Conservation (phyloP, 2,888 invertebrate genomes). For the Amphiduros pacificus region DNA sequence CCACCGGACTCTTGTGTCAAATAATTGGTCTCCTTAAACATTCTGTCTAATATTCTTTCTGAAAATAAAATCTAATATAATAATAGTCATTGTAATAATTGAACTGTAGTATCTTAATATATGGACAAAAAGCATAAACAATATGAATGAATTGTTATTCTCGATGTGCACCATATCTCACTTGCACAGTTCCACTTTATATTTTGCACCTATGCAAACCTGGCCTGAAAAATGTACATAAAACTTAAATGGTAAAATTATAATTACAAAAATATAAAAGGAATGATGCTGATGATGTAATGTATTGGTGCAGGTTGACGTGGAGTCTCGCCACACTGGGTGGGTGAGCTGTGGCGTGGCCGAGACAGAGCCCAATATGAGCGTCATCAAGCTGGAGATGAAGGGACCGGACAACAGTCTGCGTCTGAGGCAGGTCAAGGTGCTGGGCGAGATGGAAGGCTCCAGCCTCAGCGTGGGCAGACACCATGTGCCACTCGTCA, state of each 20-base stretch:
- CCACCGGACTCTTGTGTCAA: too few species aligned
- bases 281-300: not conserved
- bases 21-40: too few species aligned
- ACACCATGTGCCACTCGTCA: constrained; percentile 62
- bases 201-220: too few species aligned
- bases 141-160: too few species aligned
- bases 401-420: constrained; percentile 85
- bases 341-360: constrained; percentile 86
- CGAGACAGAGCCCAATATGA: constrained; percentile 65
- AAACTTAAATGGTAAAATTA: not conserved
- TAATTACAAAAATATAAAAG: not conserved
- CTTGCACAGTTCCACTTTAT: too few species aligned
- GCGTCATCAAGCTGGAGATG: constrained; percentile 32
- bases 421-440: constrained; percentile 76
- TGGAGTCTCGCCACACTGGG: constrained; percentile 81
- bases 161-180: too few species aligned
- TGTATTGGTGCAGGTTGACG: constrained; percentile 69
- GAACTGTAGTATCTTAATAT: too few species aligned
- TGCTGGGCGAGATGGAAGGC: constrained; percentile 65
- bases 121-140: too few species aligned
- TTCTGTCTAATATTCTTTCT: too few species aligned
- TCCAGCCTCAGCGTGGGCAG: constrained; percentile 58
- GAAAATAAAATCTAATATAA: too few species aligned
- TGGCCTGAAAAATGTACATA: too few species aligned
- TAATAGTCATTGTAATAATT: too few species aligned